Conservation (phyloP, 2,888 invertebrate species). For the Ormia ochracea region DNA sequence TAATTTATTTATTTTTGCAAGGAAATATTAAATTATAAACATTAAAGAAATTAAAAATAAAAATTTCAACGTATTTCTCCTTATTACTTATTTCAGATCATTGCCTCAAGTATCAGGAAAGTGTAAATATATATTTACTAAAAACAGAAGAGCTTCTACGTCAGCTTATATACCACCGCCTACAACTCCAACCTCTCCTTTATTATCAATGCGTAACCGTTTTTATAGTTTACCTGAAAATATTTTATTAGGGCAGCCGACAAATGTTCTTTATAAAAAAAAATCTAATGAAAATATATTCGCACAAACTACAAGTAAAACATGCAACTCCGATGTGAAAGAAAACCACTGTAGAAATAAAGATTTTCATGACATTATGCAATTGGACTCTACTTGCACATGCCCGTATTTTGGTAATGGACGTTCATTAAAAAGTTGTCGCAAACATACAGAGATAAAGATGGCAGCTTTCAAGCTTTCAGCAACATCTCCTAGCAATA, state of each 20-base stretch:
- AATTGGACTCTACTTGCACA: constrained; percentile 86
- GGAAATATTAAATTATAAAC: not conserved
- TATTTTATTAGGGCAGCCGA: constrained; percentile 64
- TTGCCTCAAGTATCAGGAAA: constrained; percentile 65
- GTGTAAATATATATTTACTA: constrained; percentile 63
- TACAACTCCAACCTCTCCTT: constrained; percentile 64
- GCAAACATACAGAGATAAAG: constrained; percentile 78
- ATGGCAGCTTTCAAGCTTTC: constrained; percentile 74
- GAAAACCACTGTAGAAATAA: constrained; percentile 12
- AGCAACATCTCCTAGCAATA: constrained; percentile 67
- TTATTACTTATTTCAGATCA: constrained; percentile 65
- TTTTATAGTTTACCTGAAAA: constrained; percentile 75
- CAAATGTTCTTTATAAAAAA: constrained; percentile 45
- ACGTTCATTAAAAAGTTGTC: constrained; percentile 77
- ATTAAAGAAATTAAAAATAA: not conserved
- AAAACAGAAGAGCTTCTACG: constrained; percentile 71
- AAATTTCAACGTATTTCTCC: not conserved
- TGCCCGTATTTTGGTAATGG: constrained; percentile 89
- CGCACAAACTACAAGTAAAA: constrained; percentile 17
- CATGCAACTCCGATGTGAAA: constrained; percentile 67
- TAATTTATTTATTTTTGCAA: too few relatives aligned
- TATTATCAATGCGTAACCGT: constrained; percentile 67
- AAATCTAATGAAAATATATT: constrained; percentile 30
- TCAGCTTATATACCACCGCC: constrained; percentile 64
- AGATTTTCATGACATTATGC: constrained; percentile 73